Base-by-base conservation (phyloP, 37 sponge, comb jelly and placozoan species). In the Beroe forskalii region DNA sequence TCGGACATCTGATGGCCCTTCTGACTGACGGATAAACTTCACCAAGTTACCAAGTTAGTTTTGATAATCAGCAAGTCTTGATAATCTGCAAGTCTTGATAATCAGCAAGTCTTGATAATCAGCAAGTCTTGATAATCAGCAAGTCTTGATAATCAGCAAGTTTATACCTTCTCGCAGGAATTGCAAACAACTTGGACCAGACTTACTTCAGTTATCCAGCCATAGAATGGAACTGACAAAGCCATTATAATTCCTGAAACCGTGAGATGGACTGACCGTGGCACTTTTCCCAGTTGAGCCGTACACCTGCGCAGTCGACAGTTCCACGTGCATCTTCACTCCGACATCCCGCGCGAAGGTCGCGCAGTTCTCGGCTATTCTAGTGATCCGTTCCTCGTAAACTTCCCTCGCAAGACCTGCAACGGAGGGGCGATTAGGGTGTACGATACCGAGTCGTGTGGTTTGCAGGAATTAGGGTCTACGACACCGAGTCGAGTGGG, bases 291-390 rank as follows among this genome's bases (percentile, higher is more conserved):
- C 95, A 40, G 83, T 92, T 69, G 92, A 67, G 44, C 93, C 92
- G 62, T 97, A 97, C 27, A 97, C 95, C 36, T 94, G 96, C 19
- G 95, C 95, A 2, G 96, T 94, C 17, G 96, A 96, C 33, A 99
- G 89, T 43, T 99, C 94, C 17, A 99, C 91, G 89, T 93, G 96
- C 35, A 92, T 67, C 83, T 93, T 94, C 23, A 90, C 93, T 0
- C 92, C 92, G 44, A 41, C 62, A 0, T 90, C 92, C 30, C 92
- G 92, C 6, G 96, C 95, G 25, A 93, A 67, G 24, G 27, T 33
- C 14, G 94, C 95, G 67, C 96, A 95, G 90, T 95, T 94, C 24
- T 94, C 80, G 38, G 93, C 93, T 41, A 99, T 83, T 19, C 64
- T 91, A 27, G 92, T 69, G 31, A 99, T 94, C 31, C 95, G 69